Conservation (phyloP, 2,113 vertebrate species). For the Apteryx owenii region DNA sequence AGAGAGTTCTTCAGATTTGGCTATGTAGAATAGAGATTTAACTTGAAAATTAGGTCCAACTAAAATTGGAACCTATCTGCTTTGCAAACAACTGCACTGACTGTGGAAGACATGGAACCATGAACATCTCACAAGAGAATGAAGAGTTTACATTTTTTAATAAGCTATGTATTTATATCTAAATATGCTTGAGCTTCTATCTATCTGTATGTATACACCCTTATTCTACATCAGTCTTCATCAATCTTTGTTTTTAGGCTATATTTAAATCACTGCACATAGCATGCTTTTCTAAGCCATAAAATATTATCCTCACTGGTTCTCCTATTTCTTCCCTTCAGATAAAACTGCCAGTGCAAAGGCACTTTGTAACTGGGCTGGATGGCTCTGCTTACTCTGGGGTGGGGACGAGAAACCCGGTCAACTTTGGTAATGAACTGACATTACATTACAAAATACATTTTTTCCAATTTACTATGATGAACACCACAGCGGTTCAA, state of each 20-base stretch:
- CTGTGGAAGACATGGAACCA: not conserved
- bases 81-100: not conserved
- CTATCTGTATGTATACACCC: not conserved
- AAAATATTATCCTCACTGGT: not conserved
- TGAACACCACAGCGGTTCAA: not conserved
- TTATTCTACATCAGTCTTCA: not conserved
- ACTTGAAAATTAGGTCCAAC: not conserved
- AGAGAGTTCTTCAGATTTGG: not conserved
- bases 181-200: not conserved
- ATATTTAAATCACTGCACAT: not conserved
- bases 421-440: not conserved
- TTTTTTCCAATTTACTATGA: not conserved
- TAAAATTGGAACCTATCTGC: not conserved
- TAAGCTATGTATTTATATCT: not conserved
- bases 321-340: not conserved
- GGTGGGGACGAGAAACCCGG: not conserved
- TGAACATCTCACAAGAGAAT: not conserved
- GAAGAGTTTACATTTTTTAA: not conserved
- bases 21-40: not conserved
- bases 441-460: not conserved
- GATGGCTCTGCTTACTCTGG: not conserved
- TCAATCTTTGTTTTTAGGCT: not conserved
- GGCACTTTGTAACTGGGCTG: not conserved
- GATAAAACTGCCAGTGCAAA: not conserved
- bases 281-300: not conserved